Percentiles rank a stretch among this genome's conserved stretches.
These are phyloP conservation scores for Egretta garzetta DNA, from an alignment of 2,113 vertebrate genomes.

Conservation along the genomic window DNA sequence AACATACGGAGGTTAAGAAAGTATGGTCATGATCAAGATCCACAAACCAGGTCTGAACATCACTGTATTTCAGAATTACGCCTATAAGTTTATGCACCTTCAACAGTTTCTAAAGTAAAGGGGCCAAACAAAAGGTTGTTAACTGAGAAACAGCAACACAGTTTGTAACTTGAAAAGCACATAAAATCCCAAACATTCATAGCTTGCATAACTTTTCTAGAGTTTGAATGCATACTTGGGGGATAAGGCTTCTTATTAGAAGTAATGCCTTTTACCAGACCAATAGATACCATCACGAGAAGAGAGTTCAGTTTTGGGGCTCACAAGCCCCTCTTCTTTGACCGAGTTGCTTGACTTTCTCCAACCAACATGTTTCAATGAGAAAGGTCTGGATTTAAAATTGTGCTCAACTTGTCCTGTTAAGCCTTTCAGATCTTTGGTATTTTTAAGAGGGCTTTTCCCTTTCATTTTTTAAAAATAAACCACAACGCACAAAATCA, in stretches of 20 bases:
- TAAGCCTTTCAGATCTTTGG: background rate
- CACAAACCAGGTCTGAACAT: background rate
- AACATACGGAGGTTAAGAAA: background rate
- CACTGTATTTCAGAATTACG: background rate
- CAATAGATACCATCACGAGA: background rate
- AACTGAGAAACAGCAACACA: background rate
- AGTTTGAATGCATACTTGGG: background rate
- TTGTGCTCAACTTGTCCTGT: background rate
- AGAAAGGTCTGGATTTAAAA: background rate
- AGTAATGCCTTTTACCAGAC: background rate
- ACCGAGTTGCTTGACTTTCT: background rate
- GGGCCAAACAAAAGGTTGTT: background rate
- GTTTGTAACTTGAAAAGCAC: background rate
- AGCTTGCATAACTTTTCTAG: background rate
- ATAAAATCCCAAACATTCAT: background rate
- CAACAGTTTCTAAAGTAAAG: background rate
- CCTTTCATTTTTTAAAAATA: background rate
- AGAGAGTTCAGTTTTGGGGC: background rate
- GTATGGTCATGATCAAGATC: background rate
- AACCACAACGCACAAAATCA: background rate
- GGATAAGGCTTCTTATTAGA: background rate
- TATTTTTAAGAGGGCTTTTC: background rate
- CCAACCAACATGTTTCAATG: background rate
- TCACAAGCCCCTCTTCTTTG: background rate
- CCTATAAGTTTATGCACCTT: background rate